A percentile compares a stretch with the other conserved stretches of the same genome.
Conservation (phyloP, 2,888 invertebrate species). For the Megamerina dolium region DNA sequence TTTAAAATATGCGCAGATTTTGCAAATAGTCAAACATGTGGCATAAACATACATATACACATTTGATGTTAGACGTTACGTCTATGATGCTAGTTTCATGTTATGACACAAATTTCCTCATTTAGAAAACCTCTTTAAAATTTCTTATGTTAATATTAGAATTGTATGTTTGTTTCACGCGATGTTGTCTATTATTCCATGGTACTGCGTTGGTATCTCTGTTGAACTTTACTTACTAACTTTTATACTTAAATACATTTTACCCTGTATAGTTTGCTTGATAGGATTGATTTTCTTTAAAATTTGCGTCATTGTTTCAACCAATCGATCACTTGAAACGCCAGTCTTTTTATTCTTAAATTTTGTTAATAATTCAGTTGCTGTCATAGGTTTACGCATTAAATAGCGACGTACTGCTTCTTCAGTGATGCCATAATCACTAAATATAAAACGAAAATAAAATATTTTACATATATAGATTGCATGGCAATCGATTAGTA, state of each 20-base stretch:
- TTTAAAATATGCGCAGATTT: no score
- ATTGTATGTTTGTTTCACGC: no score
- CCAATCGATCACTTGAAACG: slow-evolving; percentile 81
- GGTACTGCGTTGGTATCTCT: no score
- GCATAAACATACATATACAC: no score
- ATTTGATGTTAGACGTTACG: no score
- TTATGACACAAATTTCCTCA: no score
- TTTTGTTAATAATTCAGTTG: slow-evolving; percentile 90
- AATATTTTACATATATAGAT: background rate
- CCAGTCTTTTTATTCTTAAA: slow-evolving; percentile 92
- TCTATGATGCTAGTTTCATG: no score
- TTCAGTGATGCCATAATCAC: slow-evolving; percentile 86
- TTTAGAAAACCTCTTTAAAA: no score
- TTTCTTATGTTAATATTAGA: no score
- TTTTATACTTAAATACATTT: slow-evolving; percentile 92
- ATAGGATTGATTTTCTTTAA: slow-evolving; percentile 91
- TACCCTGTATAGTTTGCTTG: slow-evolving; percentile 84
- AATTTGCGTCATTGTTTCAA: slow-evolving; percentile 90
- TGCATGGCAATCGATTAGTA: background rate
- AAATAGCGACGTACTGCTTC: slow-evolving; percentile 92
- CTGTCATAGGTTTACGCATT: slow-evolving; percentile 95
- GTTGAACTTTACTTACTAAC: no score
- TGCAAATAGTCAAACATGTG: no score
- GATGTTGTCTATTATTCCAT: no score
- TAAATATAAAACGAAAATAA: slow-evolving; percentile 34